phyloP scores from a whole-genome alignment of 2,888 invertebrate genomes.

The Epinotia brunnichana region DNA sequence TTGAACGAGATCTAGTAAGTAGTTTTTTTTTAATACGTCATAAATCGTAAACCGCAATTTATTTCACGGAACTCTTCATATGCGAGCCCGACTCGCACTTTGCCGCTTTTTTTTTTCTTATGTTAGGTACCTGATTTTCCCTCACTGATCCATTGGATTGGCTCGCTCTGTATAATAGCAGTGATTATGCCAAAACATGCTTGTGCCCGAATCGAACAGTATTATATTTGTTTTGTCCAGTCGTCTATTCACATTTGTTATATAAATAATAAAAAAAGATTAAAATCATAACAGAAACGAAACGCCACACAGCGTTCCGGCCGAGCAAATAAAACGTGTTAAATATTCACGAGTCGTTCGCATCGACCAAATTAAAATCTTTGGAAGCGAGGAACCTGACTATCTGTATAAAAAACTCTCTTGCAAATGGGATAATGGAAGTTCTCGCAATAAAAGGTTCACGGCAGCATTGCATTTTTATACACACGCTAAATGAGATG shows the following conservation, averaged over 20 bases:
- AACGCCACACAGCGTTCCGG: conserved; percentile 36
- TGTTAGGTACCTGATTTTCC: neutral
- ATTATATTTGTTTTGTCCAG: neutral
- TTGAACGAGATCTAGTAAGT: no score
- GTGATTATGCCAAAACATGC: neutral
- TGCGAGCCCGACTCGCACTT: no score
- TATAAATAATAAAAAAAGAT: conserved; percentile 26
- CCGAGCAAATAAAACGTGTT: conserved; percentile 42
- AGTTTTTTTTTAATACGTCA: no score
- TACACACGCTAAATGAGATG: conserved; percentile 1
- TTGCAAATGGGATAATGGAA: conserved; percentile 26
- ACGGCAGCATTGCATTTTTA: conserved; percentile 8
- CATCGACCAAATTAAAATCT: conserved; percentile 39
- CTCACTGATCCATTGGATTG: neutral
- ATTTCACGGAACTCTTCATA: no score
- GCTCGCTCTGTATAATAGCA: neutral
- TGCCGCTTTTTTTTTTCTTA: no score
- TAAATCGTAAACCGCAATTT: no score
- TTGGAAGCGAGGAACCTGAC: conserved; percentile 28
- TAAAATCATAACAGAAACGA: conserved; percentile 35
- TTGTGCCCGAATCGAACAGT: neutral
- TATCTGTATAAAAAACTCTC: conserved; percentile 26
- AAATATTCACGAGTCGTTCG: conserved; percentile 43
- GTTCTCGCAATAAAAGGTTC: conserved; percentile 5
- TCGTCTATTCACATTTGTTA: conserved; percentile 24